phyloP scores from a whole-genome alignment of 2,113 vertebrate species.

The Reinhardtius hippoglossoides region DNA sequence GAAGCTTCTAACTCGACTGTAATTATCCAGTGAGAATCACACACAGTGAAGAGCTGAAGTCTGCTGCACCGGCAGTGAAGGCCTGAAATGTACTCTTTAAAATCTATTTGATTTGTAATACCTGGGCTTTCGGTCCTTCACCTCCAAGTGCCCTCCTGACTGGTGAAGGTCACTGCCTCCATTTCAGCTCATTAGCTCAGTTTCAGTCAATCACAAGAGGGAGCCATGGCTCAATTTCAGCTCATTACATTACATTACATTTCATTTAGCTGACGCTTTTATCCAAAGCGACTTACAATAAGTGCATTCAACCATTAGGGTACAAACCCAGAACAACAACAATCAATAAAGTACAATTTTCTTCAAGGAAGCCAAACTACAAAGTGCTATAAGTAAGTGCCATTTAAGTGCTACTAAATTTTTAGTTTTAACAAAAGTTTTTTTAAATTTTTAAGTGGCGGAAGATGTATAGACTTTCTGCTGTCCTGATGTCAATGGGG shows the following conservation, averaged over 20 bases:
- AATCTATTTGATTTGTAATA: conserved; percentile 5
- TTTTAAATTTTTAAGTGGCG: too few relatives aligned
- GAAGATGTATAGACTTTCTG: too few relatives aligned
- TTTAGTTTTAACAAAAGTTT: too few relatives aligned
- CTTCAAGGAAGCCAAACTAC: too few relatives aligned
- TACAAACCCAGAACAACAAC: too few relatives aligned
- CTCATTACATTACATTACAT: background rate
- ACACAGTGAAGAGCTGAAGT: background rate
- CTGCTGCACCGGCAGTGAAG: background rate
- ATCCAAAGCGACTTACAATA: too few relatives aligned
- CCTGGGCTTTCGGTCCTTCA: background rate
- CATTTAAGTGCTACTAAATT: too few relatives aligned
- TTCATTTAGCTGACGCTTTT: too few relatives aligned
- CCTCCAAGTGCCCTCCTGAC: background rate
- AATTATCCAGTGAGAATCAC: conserved; percentile 9
- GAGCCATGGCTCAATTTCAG: conserved; percentile 2
- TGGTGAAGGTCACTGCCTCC: conserved; percentile 7
- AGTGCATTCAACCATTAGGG: too few relatives aligned
- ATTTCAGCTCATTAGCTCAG: conserved; percentile 34
- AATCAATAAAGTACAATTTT: too few relatives aligned
- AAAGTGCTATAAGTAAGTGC: too few relatives aligned
- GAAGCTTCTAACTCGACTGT: background rate
- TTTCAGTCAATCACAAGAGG: background rate
- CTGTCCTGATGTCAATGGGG: too few relatives aligned
- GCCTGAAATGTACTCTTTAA: conserved; percentile 9